Conservation (phyloP, 2,113 vertebrate species). For the Psittacus erithacus region DNA sequence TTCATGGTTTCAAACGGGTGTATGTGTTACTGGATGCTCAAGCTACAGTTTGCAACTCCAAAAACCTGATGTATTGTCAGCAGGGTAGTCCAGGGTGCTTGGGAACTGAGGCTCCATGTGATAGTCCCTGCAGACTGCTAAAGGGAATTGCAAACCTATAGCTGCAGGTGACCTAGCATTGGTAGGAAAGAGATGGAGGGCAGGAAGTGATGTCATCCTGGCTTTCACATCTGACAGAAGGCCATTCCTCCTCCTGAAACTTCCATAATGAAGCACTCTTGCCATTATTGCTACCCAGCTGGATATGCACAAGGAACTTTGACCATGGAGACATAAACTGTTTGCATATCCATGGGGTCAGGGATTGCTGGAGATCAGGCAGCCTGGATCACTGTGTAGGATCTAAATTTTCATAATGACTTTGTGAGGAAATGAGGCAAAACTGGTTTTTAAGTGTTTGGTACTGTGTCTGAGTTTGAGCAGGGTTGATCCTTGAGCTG, state of each 20-base stretch:
- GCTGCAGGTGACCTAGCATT: neutral
- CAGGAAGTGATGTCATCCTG: neutral
- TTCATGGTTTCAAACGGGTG: neutral
- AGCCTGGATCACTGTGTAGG: neutral
- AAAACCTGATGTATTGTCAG: neutral
- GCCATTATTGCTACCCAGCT: neutral
- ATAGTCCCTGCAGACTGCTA: neutral
- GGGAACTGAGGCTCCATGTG: neutral
- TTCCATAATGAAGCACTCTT: neutral
- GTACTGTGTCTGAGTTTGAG: neutral
- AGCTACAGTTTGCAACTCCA: neutral
- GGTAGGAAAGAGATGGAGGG: neutral
- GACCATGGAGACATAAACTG: fast-evolving
- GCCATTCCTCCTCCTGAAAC: neutral
- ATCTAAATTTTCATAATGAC: neutral
- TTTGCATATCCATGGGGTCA: neutral
- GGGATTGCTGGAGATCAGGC: neutral
- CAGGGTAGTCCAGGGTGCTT: neutral
- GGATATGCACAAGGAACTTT: fast-evolving
- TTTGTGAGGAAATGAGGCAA: neutral
- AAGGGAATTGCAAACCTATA: neutral
- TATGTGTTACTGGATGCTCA: neutral
- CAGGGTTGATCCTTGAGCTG: neutral
- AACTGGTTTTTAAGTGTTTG: neutral
- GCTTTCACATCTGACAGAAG: neutral